Evolutionary conservation across 2,888 invertebrate genomes (phyloP), one percentile per base, ranked within the genome.

Genomic region (Miltochrista miniata): DNA sequence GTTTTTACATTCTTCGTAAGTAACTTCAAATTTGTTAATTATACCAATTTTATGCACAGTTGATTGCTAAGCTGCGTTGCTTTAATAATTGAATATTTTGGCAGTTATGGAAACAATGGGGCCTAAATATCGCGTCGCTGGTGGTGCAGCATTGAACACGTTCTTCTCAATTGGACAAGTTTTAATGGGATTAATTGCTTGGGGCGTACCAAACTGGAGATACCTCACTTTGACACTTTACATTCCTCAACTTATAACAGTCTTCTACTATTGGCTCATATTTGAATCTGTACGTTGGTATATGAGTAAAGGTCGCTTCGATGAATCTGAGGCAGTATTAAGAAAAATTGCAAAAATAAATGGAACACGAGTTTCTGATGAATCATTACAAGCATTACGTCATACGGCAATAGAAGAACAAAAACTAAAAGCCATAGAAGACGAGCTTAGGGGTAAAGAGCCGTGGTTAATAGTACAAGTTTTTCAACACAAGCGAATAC

Each of bases 231-330:
- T 94, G 13, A 87, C 94, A 2, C 84, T 95, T 10, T 96, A 96
- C 71, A 79, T 92, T 0, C 96, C 96, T 0, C 93, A 94, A 11
- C 76, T 95, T 10, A 68, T 95, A 0, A 92, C 95, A 35, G 72
- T 96, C 31, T 74, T 90, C 7, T 95, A 95, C 68, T 93, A 93
- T 58, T 95, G 95, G 93, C 67, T 94, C 8, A 83, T 95, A 50
- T 93, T 94, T 0, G 96, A 96, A 79, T 95, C 95, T 1, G 91
- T 95, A 0, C 92, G 96, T 46, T 97, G 96, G 96, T 92, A 96
- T 44, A 83, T 96, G 59, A 94, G 94, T 49, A 94, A 95, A 70
- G 94, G 94, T 1, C 92, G 93, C 46, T 93, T 92, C 51, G 92
- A 93, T 11, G 93, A 94, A 57, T 95, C 95, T 0, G 93, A 94